These are phyloP conservation scores for Drosophila mulleri DNA, from an alignment of 2,888 invertebrate species.

Conservation along the genomic window DNA sequence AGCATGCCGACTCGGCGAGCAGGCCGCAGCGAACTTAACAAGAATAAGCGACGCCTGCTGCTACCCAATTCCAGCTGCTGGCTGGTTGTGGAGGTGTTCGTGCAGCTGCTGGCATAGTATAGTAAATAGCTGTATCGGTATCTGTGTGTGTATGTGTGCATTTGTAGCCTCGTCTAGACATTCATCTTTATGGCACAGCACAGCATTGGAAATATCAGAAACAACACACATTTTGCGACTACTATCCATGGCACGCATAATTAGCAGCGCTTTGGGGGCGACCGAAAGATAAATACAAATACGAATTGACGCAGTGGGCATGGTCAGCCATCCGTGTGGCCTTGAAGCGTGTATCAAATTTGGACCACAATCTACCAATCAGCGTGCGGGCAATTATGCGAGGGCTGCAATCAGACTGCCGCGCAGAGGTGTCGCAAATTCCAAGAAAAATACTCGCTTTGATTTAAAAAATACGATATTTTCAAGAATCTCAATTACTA, in stretches of 20 bases:
- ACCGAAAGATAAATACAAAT: conserved; percentile 25
- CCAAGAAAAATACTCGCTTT: background rate
- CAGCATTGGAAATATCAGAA: conserved; percentile 25
- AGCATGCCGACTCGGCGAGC: background rate
- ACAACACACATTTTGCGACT: conserved; percentile 53
- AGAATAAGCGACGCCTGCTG: conserved; percentile 34
- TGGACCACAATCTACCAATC: conserved; percentile 27
- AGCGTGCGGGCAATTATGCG: conserved; percentile 11
- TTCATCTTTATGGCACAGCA: conserved; percentile 47
- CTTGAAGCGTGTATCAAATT: conserved; percentile 74
- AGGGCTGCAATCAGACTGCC: conserved; percentile 33
- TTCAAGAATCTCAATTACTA: background rate
- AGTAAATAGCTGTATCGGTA: background rate
- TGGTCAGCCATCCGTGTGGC: conserved; percentile 24
- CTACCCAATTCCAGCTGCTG: conserved; percentile 24
- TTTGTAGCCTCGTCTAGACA: conserved; percentile 43
- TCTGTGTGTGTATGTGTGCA: conserved; percentile 5
- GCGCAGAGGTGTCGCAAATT: background rate
- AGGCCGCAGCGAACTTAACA: conserved; percentile 19
- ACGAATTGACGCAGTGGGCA: conserved; percentile 15
- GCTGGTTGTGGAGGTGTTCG: conserved; percentile 11
- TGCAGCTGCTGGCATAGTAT: background rate
- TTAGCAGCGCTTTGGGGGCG: conserved; percentile 50
- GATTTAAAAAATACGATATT: background rate
- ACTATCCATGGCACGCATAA: conserved; percentile 68